Conservation (phyloP, 2,888 invertebrate species). For the Stomorhina lunata region DNA sequence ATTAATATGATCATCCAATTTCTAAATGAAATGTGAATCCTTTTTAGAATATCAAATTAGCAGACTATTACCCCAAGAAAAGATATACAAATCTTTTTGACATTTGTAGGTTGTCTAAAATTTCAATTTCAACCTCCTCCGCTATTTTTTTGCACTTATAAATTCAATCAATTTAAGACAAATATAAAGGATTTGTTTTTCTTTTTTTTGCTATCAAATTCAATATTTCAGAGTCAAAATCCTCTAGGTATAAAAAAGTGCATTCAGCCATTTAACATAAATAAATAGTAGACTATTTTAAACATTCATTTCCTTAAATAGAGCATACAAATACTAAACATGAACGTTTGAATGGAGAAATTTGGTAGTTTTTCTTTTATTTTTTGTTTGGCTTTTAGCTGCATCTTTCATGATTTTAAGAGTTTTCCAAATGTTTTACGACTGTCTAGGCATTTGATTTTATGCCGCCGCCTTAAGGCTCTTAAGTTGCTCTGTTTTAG, state of each 20-base stretch:
- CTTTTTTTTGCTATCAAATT: neutral
- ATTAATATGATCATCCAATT: too few relatives aligned
- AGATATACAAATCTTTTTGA: too few relatives aligned
- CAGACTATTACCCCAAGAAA: too few relatives aligned
- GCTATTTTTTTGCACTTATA: neutral
- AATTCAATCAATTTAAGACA: slow-evolving; percentile 21
- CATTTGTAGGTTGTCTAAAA: too few relatives aligned
- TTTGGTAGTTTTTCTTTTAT: neutral
- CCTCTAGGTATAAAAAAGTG: neutral
- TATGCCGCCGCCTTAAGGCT: neutral
- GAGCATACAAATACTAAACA: neutral
- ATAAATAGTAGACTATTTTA: slow-evolving; percentile 10
- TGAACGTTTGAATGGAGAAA: neutral
- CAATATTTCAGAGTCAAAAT: slow-evolving; percentile 38
- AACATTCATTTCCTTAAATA: neutral
- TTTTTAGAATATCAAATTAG: too few relatives aligned
- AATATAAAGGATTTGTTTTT: neutral
- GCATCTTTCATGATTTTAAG: slow-evolving; percentile 27
- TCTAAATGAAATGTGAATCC: too few relatives aligned
- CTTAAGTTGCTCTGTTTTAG: slow-evolving; percentile 15
- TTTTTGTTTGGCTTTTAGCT: neutral
- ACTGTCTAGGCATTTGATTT: slow-evolving; percentile 30
- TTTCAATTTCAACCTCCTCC: neutral
- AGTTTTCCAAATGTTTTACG: neutral
- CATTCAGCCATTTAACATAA: neutral